Percentiles rank a stretch among this genome's conserved stretches.
Conservation (phyloP, 2,797 vertebrate genomes). For the Lepidocolaptes lacrymiger region DNA sequence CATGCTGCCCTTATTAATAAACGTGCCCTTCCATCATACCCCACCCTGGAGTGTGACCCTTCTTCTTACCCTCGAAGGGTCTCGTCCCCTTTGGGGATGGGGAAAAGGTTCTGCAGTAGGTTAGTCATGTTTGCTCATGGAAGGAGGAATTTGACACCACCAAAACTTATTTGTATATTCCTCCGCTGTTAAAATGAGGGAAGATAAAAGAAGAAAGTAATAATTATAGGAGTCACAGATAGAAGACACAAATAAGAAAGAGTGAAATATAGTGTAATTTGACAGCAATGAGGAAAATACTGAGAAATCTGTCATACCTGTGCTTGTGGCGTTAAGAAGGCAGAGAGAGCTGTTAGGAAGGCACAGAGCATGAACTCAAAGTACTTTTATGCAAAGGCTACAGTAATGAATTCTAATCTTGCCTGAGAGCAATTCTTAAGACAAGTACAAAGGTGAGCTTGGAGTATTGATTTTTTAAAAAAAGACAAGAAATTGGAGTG, state of each 20-base stretch:
- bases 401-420: constrained; percentile 54
- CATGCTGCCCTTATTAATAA: no score
- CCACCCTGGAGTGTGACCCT: no score
- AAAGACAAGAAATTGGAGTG: constrained; percentile 56
- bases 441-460: constrained; percentile 45
- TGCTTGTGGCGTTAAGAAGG: not conserved
- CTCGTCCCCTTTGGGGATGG: not conserved
- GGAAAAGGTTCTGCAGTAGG: not conserved
- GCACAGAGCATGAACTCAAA: not conserved
- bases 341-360: constrained; percentile 10
- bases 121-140: fast-evolving
- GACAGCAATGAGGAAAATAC: not conserved
- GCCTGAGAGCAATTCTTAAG: constrained; percentile 64
- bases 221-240: not conserved
- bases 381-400: constrained; percentile 26
- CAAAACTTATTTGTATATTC: not conserved
- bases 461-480: constrained; percentile 39
- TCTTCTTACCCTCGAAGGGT: no score
- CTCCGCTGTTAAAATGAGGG: not conserved
- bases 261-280: not conserved
- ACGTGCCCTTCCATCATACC: no score
- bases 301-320: not conserved
- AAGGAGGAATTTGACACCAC: not conserved
- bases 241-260: not conserved
- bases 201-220: not conserved